Evolutionary conservation across 2,888 invertebrate species (phyloP).

Genomic region (Erebia aethiops): DNA sequence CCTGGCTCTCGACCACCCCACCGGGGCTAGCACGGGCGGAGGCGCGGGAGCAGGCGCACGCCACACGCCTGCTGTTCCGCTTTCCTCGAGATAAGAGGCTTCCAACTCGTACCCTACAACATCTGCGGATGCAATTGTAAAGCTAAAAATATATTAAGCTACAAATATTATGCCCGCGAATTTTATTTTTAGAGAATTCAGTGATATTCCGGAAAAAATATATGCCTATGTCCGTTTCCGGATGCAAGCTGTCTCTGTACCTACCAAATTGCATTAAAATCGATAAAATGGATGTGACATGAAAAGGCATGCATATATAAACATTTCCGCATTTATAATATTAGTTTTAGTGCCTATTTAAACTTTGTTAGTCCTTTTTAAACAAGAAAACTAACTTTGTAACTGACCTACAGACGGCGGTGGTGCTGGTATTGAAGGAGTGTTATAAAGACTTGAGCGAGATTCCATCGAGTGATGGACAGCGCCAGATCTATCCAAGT

Average conservation of each 20-base stretch:
- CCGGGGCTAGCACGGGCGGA: conserved; percentile 16
- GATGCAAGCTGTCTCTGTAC: too few relatives aligned
- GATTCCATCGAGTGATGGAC: conserved; percentile 64
- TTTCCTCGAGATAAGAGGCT: conserved; percentile 59
- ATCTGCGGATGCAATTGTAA: conserved; percentile 49
- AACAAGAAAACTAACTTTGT: neutral
- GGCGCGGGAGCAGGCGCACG: conserved; percentile 37
- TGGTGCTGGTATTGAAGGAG: conserved; percentile 51
- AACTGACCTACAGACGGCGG: conserved; percentile 67
- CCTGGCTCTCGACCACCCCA: conserved; percentile 50
- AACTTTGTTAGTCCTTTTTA: too few relatives aligned
- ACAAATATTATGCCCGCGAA: too few relatives aligned
- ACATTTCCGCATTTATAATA: too few relatives aligned
- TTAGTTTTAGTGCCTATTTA: too few relatives aligned
- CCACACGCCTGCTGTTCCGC: conserved; percentile 39
- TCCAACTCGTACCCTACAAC: conserved; percentile 67
- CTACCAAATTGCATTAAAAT: too few relatives aligned
- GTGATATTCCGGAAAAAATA: too few relatives aligned
- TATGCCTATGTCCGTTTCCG: too few relatives aligned
- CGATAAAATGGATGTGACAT: too few relatives aligned
- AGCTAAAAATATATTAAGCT: too few relatives aligned
- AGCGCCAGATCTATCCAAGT: conserved; percentile 68
- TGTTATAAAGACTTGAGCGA: conserved; percentile 51
- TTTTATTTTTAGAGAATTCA: too few relatives aligned
- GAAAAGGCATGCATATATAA: too few relatives aligned